Evolutionary conservation across 2,888 invertebrate genomes (phyloP).

Genomic region (Gymnoscelis rufifasciata): DNA sequence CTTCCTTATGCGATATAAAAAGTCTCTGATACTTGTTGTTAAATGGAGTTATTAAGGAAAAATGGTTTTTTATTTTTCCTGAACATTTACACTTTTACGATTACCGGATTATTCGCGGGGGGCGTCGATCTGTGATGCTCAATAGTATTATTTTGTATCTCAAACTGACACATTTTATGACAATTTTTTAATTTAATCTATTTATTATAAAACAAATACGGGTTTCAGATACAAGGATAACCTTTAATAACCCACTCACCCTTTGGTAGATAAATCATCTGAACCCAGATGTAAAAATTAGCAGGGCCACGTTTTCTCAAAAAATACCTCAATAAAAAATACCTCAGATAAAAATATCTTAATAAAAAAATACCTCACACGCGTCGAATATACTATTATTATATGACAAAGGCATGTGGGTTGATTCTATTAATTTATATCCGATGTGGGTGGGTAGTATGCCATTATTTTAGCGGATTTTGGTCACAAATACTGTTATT

Average conservation of each 20-base stretch:
- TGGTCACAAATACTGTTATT: conserved; percentile 64
- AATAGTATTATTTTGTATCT: too few relatives aligned
- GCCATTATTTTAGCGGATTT: conserved; percentile 60
- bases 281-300: conserved; percentile 60
- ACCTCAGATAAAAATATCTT: conserved; percentile 70
- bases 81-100: too few relatives aligned
- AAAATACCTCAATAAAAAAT: conserved; percentile 44
- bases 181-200: too few relatives aligned
- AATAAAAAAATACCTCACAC: conserved; percentile 76
- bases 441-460: conserved; percentile 77
- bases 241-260: conserved; percentile 40
- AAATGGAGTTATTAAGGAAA: too few relatives aligned
- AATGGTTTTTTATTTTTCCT: too few relatives aligned
- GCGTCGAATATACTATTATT: conserved; percentile 70
- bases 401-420: conserved; percentile 72
- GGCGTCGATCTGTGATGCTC: too few relatives aligned
- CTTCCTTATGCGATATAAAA: too few relatives aligned
- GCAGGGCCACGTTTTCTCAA: conserved; percentile 46
- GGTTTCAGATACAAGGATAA: conserved; percentile 7
- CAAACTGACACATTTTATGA: too few relatives aligned
- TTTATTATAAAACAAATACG: background rate
- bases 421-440: conserved; percentile 77
- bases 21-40: too few relatives aligned
- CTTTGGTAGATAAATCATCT: conserved; percentile 60
- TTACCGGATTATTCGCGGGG: too few relatives aligned